These are phyloP conservation scores for Enteromius afrohamiltoni DNA, from an alignment of 2,797 vertebrate species.

Conservation along the genomic window DNA sequence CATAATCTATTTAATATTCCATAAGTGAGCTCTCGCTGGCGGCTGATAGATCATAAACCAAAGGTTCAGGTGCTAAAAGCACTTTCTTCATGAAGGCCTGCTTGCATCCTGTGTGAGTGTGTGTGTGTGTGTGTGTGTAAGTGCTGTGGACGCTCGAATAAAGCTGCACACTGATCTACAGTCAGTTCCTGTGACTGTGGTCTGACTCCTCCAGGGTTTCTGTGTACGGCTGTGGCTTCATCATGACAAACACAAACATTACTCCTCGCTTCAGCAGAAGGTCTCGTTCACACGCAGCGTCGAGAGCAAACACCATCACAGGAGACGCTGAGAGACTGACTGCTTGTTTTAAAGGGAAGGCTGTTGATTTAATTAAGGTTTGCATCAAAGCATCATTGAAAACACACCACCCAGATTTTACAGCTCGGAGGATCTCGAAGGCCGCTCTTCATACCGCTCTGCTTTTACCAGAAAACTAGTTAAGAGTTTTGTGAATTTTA, in stretches of 20 bases:
- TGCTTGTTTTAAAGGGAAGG: conserved; percentile 28
- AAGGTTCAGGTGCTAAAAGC: conserved; percentile 29
- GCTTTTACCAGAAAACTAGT: background rate
- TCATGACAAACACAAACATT: conserved; percentile 66
- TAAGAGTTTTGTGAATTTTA: background rate
- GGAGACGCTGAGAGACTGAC: conserved; percentile 44
- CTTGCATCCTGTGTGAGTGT: conserved; percentile 16
- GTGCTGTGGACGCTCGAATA: background rate
- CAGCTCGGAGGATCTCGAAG: conserved; percentile 6
- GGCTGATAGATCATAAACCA: background rate
- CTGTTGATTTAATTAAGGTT: conserved; percentile 33
- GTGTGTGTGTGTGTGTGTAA: background rate
- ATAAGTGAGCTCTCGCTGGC: background rate
- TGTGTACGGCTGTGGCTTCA: conserved; percentile 31
- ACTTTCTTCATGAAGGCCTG: background rate
- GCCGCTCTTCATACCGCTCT: background rate
- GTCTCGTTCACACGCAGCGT: conserved; percentile 65
- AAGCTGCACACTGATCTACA: conserved; percentile 2
- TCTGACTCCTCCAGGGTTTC: conserved; percentile 7
- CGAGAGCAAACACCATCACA: conserved; percentile 14
- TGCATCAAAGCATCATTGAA: conserved; percentile 11
- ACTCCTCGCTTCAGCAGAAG: conserved; percentile 71
- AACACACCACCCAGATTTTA: conserved; percentile 20
- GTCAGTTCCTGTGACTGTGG: background rate
- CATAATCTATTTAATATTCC: conserved; percentile 28